phyloP scores from a whole-genome alignment of 2,888 invertebrate genomes.

The Thelaira solivaga region DNA sequence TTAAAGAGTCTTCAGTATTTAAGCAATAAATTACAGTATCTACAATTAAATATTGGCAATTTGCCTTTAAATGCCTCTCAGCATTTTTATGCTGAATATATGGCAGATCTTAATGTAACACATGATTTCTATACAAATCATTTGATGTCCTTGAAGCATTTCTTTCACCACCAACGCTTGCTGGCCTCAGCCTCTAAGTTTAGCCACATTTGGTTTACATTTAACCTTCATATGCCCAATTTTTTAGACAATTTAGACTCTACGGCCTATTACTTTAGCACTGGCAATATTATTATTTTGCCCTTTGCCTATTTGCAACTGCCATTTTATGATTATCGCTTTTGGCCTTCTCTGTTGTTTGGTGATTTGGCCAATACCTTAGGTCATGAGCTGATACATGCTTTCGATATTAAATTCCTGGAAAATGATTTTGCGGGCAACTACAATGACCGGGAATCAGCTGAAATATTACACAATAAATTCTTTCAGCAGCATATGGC shows the following conservation, averaged over 20 bases:
- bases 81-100: slow-evolving; percentile 65
- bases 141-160: slow-evolving; percentile 66
- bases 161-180: slow-evolving; percentile 56
- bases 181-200: slow-evolving; percentile 25
- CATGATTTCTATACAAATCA: slow-evolving; percentile 69
- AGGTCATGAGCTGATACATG: slow-evolving; percentile 72
- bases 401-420: slow-evolving; percentile 69
- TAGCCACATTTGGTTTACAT: slow-evolving; percentile 64
- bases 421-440: slow-evolving; percentile 67
- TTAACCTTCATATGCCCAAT: slow-evolving; percentile 69
- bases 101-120: slow-evolving; percentile 63
- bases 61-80: slow-evolving; percentile 66
- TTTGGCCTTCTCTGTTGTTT: slow-evolving; percentile 71
- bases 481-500: slow-evolving; percentile 62
- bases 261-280: slow-evolving; percentile 69
- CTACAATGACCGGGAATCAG: slow-evolving; percentile 49
- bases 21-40: slow-evolving; percentile 63
- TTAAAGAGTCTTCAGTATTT: slow-evolving; percentile 63
- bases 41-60: slow-evolving; percentile 70
- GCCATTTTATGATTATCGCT: slow-evolving; percentile 68
- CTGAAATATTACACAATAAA: slow-evolving; percentile 50
- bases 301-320: slow-evolving; percentile 69
- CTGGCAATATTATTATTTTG: slow-evolving; percentile 68
- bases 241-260: slow-evolving; percentile 68
- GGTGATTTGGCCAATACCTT: slow-evolving; percentile 71